A percentile compares a stretch with the other conserved stretches of the same genome.
Conservation (phyloP, 2,113 vertebrate genomes). For the Heptranchias perlo region DNA sequence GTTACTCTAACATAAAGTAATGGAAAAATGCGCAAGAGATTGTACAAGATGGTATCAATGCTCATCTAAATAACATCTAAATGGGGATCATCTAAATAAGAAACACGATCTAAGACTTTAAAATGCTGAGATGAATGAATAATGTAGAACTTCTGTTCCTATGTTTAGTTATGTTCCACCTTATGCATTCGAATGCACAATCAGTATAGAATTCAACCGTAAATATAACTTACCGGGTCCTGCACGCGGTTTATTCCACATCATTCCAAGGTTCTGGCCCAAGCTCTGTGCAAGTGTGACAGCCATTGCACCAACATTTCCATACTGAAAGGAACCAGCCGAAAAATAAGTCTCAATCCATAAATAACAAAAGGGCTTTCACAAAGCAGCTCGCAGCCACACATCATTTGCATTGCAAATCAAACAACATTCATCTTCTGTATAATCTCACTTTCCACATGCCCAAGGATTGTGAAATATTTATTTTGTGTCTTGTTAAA, state of each 20-base stretch:
- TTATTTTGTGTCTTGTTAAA: neutral
- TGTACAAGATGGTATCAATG: no score
- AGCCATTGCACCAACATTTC: constrained; percentile 78
- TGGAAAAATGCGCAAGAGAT: neutral
- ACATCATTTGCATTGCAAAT: neutral
- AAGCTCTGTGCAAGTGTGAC: constrained; percentile 84
- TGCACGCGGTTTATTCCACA: constrained; percentile 81
- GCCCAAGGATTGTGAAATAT: neutral
- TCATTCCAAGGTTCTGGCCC: constrained; percentile 95
- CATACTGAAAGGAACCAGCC: constrained; percentile 62
- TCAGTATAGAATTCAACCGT: neutral
- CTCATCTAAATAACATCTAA: neutral
- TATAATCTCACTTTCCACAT: neutral
- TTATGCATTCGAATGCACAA: neutral
- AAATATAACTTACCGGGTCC: constrained; percentile 65
- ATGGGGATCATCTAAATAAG: neutral
- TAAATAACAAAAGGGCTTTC: neutral
- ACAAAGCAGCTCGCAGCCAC: neutral
- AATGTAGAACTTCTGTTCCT: neutral
- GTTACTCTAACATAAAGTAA: neutral
- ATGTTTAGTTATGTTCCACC: neutral
- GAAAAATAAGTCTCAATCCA: neutral
- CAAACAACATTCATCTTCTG: neutral
- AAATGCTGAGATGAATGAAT: neutral
- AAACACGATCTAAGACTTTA: neutral